Percentiles rank a stretch among this genome's conserved stretches.
Conservation (phyloP, 2,797 vertebrate genomes). For the Taeniopygia guttata region DNA sequence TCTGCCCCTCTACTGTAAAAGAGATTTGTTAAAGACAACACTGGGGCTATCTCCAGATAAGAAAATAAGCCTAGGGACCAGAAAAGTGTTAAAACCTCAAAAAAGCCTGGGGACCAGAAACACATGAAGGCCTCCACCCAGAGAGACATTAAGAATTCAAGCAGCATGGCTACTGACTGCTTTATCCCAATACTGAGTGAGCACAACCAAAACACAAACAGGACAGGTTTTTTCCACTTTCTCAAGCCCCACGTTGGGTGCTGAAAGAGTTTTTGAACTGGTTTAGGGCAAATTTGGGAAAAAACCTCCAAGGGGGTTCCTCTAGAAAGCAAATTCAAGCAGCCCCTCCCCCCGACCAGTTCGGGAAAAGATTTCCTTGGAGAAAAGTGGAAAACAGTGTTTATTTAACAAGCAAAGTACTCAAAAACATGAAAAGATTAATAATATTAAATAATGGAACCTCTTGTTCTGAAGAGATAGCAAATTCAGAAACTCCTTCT, state of each 20-base stretch:
- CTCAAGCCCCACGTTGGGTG: rapidly evolving
- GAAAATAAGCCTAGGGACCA: background rate
- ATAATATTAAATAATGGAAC: background rate
- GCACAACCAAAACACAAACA: background rate
- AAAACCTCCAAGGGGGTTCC: background rate
- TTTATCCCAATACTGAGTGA: background rate
- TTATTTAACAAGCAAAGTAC: background rate
- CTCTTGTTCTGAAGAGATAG: background rate
- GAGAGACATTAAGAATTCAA: background rate
- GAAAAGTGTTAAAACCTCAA: background rate
- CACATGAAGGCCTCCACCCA: background rate
- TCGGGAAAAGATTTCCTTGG: background rate
- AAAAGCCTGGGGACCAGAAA: background rate
- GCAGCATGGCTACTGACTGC: background rate
- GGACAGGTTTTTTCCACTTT: background rate
- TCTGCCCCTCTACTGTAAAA: background rate
- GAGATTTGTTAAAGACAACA: rapidly evolving
- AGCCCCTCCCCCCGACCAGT: rapidly evolving
- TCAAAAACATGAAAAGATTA: background rate
- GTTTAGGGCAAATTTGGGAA: background rate
- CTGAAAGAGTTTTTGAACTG: background rate
- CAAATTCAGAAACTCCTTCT: background rate
- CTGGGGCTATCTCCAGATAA: background rate
- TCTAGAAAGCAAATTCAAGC: background rate
- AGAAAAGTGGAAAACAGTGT: background rate